phyloP scores from a whole-genome alignment of 1,140 invertebrate genomes.

The Elysia chlorotica region DNA sequence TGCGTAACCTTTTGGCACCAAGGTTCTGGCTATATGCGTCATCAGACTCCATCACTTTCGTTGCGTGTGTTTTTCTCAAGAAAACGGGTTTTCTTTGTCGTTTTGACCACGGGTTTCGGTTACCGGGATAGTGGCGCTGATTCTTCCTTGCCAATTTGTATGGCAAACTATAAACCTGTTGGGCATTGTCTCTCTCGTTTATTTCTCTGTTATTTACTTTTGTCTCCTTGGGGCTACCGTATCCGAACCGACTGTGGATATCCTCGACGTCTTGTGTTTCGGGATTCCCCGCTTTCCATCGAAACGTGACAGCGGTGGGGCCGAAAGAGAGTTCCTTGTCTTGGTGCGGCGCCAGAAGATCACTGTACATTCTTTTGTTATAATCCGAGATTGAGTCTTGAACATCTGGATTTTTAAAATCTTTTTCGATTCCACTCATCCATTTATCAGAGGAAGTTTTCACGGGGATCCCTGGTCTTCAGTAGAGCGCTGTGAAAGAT shows the following conservation, averaged over 20 bases:
- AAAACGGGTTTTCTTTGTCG: too few relatives aligned
- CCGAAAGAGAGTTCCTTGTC: neutral
- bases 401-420: neutral
- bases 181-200: too few relatives aligned
- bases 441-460: neutral
- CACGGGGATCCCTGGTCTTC: neutral
- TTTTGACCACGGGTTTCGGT: too few relatives aligned
- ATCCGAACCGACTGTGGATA: neutral
- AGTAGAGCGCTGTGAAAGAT: neutral
- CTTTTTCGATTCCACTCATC: neutral
- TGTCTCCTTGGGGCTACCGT: neutral
- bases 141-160: too few relatives aligned
- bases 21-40: too few relatives aligned
- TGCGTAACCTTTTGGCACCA: too few relatives aligned
- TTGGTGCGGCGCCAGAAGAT: neutral
- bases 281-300: neutral
- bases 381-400: neutral
- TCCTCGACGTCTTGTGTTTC: neutral
- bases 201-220: too few relatives aligned
- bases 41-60: too few relatives aligned
- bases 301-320: neutral
- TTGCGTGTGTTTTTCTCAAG: too few relatives aligned
- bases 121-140: too few relatives aligned
- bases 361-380: neutral
- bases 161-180: too few relatives aligned